A percentile compares a stretch with the other conserved stretches of the same genome.
These are phyloP conservation scores for Drosophila mettleri DNA, from an alignment of 2,888 invertebrate genomes.

Conservation along the genomic window DNA sequence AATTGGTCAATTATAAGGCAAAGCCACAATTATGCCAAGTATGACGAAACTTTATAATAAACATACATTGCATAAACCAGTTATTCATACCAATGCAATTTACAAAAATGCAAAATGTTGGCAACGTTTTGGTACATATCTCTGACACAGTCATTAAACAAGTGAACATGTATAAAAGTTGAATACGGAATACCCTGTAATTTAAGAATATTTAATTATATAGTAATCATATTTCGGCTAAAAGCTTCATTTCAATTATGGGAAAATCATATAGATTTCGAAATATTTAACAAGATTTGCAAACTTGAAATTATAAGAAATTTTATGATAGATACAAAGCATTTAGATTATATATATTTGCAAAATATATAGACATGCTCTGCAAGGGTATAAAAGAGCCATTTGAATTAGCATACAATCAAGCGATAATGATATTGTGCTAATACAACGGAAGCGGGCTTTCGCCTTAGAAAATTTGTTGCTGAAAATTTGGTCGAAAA, in stretches of 20 bases:
- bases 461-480: constrained; percentile 61
- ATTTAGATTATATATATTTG: background rate
- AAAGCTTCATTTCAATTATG: too few relatives aligned
- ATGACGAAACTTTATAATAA: constrained; percentile 5
- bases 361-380: background rate
- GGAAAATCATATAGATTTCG: too few relatives aligned
- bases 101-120: background rate
- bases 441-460: constrained; percentile 69
- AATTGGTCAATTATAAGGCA: constrained; percentile 47
- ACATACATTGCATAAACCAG: constrained; percentile 32
- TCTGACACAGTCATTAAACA: constrained; percentile 1
- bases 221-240: too few relatives aligned
- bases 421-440: constrained; percentile 69
- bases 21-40: constrained; percentile 24
- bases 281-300: too few relatives aligned
- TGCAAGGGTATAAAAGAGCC: constrained; percentile 5
- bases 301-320: too few relatives aligned
- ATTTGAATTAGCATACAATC: constrained; percentile 76
- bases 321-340: too few relatives aligned
- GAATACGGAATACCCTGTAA: background rate
- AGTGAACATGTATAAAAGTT: background rate
- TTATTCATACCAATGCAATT: constrained; percentile 1
- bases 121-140: background rate
- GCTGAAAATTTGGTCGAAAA: constrained; percentile 62
- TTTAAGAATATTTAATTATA: background rate